Evolutionary conservation across 2,797 vertebrate species (phyloP).

Genomic region (Echiichthys vipera): DNA sequence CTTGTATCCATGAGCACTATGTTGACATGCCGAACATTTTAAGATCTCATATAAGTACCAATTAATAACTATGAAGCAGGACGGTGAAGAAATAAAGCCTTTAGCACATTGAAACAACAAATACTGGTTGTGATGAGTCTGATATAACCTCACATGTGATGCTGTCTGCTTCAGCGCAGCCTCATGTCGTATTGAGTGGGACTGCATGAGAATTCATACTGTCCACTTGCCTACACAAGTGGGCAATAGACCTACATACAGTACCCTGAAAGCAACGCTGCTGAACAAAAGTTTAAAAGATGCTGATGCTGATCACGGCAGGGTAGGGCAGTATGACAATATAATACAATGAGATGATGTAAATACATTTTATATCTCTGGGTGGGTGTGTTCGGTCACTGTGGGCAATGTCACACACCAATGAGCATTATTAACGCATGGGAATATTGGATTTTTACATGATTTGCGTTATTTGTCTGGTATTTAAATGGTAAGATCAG

Average conservation of each 20-base stretch:
- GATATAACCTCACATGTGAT: neutral
- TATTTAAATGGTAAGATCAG: neutral
- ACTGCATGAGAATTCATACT: slow-evolving; percentile 40
- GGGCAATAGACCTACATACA: slow-evolving; percentile 49
- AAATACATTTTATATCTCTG: neutral
- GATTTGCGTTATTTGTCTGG: neutral
- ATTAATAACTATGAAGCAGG: neutral
- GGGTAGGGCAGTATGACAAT: neutral
- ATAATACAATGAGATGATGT: too few species aligned
- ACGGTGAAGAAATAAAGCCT: neutral
- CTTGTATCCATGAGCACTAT: neutral
- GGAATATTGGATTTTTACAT: neutral
- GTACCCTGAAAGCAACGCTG: neutral
- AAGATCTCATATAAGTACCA: neutral
- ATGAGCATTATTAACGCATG: neutral
- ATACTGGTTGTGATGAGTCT: neutral
- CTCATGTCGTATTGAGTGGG: slow-evolving; percentile 58
- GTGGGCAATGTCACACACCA: neutral
- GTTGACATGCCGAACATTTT: neutral
- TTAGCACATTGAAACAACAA: neutral
- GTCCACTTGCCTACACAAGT: slow-evolving; percentile 64
- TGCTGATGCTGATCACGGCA: neutral
- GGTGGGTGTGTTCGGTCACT: neutral
- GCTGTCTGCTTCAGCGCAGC: slow-evolving; percentile 22
- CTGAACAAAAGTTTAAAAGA: slow-evolving; percentile 1